Evolutionary conservation across 2,113 vertebrate species (phyloP), one percentile per base, ranked within the genome.

Genomic region (Gallinago jamesoni): DNA sequence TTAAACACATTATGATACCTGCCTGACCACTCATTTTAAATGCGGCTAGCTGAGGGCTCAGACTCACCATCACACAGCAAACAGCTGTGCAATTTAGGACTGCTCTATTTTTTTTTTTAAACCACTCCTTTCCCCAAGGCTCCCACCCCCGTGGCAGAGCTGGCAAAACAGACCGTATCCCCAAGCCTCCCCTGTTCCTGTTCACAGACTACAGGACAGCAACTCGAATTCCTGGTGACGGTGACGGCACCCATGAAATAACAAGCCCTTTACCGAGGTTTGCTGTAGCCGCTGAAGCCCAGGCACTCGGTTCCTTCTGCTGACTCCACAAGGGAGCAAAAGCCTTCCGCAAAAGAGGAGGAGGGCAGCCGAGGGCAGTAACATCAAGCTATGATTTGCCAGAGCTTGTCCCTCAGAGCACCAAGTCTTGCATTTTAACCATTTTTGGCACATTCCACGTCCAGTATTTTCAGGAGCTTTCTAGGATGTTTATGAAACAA

Each of bases 401-500:
- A 95, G 66, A 94, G 74, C 96, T 95, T 94, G 93, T 50, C 91
- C 87, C 52, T 78, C 62, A 82, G 80, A 91, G 77, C 77, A 84
- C 77, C 27, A 55, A 90, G 90, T 84, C 88, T 92, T 81, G 66
- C 53, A 84, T 90, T 97, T 94, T 92, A 96, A 96, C 88, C 76
- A 90, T 90, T 96, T 96, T 87, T 93, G 92, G 95, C 93, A 94
- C 94, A 86, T 94, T 90, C 48, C 66, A 68, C 75, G 81, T 90
- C 87, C 14, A 0, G 73, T 93, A 56, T 93, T 94, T 96, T 95
- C 92, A 94, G 66, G 67, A 95, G 84, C 92, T 96, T 97, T 96
- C 96, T 78, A 96, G 94, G 94, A 96, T 93, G 92, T 89, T 95
- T 82, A 89, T 84, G 92, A 87, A 95, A 95, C 52, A 84, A 95